Percentiles rank a stretch among this genome's conserved stretches.
Evolutionary conservation across 2,113 vertebrate species (phyloP).

Genomic region (Pomatorhinus ruficollis): DNA sequence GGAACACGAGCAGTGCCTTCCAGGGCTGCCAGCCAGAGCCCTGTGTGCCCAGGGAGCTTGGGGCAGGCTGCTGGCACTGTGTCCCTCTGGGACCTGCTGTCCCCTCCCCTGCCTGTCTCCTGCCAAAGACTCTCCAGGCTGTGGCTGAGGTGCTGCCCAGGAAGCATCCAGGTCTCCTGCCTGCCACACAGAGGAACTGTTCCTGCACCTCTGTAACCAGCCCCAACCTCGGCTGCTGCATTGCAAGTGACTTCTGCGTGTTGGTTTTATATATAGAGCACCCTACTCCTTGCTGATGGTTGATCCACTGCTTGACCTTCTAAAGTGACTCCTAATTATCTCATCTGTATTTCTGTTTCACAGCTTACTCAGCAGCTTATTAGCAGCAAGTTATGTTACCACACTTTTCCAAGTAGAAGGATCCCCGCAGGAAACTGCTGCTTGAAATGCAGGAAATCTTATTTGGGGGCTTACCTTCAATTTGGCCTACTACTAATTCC

Average conservation of each 20-base stretch:
- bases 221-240: background rate
- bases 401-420: background rate
- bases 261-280: background rate
- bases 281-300: background rate
- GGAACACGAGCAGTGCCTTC: accelerated
- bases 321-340: background rate
- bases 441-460: background rate
- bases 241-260: background rate
- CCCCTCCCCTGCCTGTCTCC: background rate
- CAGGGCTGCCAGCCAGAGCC: background rate
- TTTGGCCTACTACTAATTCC: background rate
- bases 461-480: background rate
- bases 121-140: background rate
- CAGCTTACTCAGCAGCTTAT: background rate
- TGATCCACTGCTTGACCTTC: background rate
- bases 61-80: background rate
- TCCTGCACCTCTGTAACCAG: background rate
- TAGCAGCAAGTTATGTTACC: background rate
- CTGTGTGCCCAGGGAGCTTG: accelerated
- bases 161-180: background rate
- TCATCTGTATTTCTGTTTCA: background rate
- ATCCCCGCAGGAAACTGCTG: background rate
- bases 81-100: background rate
- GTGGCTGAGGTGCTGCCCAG: background rate
- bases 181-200: background rate